Conservation (phyloP, 1,140 invertebrate genomes). For the Meloidogyne floridensis region DNA sequence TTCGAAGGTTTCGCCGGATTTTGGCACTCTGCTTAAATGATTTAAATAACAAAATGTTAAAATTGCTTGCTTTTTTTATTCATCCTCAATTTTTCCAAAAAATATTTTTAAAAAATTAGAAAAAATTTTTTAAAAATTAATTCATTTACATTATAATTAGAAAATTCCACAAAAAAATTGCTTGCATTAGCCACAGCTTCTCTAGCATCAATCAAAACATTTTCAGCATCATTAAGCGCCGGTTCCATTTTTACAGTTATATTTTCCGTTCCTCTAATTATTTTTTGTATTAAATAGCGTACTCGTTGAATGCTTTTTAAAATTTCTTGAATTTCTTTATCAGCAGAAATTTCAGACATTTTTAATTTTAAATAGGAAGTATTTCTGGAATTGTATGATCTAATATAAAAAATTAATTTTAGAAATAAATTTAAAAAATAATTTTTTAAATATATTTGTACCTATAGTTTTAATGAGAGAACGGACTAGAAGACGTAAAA, state of each 20-base stretch:
- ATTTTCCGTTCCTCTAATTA: conserved; percentile 4
- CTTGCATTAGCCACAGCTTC: background rate
- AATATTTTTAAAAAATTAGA: background rate
- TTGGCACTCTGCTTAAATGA: too few species aligned
- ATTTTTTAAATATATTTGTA: background rate
- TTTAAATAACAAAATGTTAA: too few species aligned
- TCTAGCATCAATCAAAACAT: background rate
- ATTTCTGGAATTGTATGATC: too few species aligned
- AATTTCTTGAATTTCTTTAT: background rate
- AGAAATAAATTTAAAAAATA: background rate
- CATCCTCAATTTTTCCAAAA: too few species aligned
- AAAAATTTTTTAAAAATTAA: background rate
- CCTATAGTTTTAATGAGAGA: too few species aligned
- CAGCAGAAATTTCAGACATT: background rate
- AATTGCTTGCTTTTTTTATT: too few species aligned
- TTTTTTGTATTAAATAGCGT: conserved; percentile 10
- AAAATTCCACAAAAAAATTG: background rate
- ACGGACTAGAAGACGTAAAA: too few species aligned
- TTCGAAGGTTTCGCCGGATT: too few species aligned
- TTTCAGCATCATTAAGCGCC: background rate
- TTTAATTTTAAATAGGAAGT: background rate
- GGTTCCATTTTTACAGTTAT: background rate
- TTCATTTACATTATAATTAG: background rate
- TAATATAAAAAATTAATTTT: too few species aligned
- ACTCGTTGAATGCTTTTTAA: background rate